Evolutionary conservation across 1,140 invertebrate genomes (phyloP).

Genomic region (Dinoponera quadriceps): DNA sequence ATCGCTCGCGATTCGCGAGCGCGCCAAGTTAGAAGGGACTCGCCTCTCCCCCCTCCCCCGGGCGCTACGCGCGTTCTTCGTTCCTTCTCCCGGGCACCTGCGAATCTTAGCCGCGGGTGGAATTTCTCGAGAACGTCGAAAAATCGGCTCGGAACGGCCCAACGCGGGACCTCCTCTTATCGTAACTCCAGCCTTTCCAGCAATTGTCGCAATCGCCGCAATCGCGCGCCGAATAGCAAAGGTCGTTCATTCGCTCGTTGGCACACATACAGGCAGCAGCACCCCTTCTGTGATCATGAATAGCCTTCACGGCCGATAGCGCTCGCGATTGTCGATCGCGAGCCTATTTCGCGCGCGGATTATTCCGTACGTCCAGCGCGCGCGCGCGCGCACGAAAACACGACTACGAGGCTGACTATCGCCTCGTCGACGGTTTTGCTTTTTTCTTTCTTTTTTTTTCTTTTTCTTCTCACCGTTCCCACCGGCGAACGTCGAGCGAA

Average conservation of each 20-base stretch:
- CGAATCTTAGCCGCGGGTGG: too few species aligned
- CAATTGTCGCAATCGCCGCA: conserved; percentile 29
- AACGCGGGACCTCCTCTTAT: background rate
- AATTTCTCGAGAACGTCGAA: too few species aligned
- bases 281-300: background rate
- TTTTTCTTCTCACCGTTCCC: too few species aligned
- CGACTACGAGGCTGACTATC: too few species aligned
- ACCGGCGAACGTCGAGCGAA: too few species aligned
- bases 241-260: conserved; percentile 25
- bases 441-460: too few species aligned
- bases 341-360: conserved; percentile 1
- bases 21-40: background rate
- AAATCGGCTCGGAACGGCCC: too few species aligned
- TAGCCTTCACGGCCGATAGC: conserved; percentile 53
- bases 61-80: background rate
- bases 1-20: background rate
- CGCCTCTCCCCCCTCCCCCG: too few species aligned
- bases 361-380: conserved; percentile 48
- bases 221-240: conserved; percentile 40
- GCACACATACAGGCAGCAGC: background rate
- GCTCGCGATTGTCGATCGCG: conserved; percentile 17
- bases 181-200: background rate
- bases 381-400: background rate
- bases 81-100: background rate
- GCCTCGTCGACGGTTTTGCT: background rate